Evolutionary conservation across 2,113 vertebrate species (phyloP).

Genomic region (Edolisoma coerulescens): DNA sequence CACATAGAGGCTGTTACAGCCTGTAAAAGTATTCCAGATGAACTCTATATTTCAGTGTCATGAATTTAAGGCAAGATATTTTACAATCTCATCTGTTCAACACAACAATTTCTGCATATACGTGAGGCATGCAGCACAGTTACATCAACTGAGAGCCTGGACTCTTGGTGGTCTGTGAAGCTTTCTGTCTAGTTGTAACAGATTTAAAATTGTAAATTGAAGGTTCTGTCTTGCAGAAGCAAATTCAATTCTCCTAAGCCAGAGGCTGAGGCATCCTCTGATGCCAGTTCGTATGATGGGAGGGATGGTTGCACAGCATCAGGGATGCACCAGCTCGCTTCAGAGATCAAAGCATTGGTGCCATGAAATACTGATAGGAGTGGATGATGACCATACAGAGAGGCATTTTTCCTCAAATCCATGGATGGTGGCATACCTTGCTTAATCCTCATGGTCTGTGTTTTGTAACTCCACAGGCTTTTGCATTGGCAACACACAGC

Average conservation of each 20-base stretch:
- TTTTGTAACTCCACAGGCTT: not conserved
- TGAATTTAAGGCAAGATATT: not conserved
- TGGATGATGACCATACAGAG: not conserved
- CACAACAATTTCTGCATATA: not conserved
- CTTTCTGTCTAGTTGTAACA: not conserved
- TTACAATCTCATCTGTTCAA: not conserved
- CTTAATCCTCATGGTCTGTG: not conserved
- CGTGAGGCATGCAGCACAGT: not conserved
- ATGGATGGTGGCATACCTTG: not conserved
- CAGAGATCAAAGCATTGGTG: not conserved
- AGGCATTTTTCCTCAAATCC: not conserved
- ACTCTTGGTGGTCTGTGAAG: not conserved
- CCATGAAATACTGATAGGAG: not conserved
- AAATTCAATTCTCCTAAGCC: not conserved
- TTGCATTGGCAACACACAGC: not conserved
- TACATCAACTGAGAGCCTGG: not conserved
- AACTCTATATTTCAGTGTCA: not conserved
- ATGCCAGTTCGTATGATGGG: not conserved
- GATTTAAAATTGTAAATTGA: not conserved
- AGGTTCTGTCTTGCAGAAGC: not conserved
- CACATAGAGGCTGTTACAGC: not conserved
- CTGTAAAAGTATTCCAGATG: not conserved
- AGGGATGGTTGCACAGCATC: not conserved
- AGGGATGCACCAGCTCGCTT: not conserved
- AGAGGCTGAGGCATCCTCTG: not conserved